Evolutionary conservation across 1,140 invertebrate species (phyloP).

Genomic region (Calosoma granatense): DNA sequence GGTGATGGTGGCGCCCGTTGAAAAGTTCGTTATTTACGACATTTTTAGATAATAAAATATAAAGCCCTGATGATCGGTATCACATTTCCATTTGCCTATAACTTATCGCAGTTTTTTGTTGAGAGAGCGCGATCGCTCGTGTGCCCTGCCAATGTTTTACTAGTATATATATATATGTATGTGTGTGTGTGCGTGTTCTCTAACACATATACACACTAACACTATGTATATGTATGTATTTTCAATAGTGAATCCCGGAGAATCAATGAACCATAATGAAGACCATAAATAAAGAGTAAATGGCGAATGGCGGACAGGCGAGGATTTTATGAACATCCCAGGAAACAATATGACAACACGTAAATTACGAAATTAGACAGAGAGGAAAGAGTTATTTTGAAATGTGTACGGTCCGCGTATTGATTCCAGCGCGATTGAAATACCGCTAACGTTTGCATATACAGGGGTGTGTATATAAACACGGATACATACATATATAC

Average conservation of each 20-base stretch:
- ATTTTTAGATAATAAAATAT: constrained; percentile 18
- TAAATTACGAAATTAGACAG: constrained; percentile 24
- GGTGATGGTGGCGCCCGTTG: constrained; percentile 8
- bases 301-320: constrained; percentile 21
- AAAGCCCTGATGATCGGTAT: constrained; percentile 24
- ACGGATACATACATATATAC: neutral
- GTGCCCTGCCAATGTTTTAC: neutral
- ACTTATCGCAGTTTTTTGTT: constrained; percentile 21
- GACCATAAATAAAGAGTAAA: constrained; percentile 25
- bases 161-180: neutral
- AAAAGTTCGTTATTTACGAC: constrained; percentile 18
- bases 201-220: no score
- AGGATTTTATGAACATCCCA: constrained; percentile 25
- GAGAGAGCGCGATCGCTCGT: neutral
- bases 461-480: neutral
- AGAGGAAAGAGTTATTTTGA: constrained; percentile 9
- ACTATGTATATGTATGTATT: no score
- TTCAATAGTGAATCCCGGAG: constrained; percentile 19
- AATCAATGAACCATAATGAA: constrained; percentile 29
- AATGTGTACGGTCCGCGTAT: neutral
- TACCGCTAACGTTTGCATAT: neutral
- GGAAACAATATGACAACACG: constrained; percentile 28
- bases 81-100: constrained; percentile 27
- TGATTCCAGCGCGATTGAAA: constrained; percentile 3
- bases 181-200: constrained; percentile 4